Conservation (phyloP, 2,113 vertebrate genomes). For the Suricata suricatta region DNA sequence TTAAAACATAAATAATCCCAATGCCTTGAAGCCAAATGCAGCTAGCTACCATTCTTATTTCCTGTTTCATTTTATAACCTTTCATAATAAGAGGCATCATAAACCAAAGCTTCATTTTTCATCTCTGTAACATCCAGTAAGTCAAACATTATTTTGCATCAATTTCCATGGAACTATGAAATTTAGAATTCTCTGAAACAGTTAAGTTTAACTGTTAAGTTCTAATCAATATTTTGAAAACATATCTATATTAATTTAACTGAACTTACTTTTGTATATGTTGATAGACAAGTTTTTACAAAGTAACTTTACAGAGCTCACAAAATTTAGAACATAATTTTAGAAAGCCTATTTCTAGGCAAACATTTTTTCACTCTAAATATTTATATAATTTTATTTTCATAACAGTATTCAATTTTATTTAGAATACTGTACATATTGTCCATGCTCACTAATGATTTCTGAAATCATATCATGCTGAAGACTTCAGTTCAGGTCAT, state of each 20-base stretch:
- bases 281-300: neutral
- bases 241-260: neutral
- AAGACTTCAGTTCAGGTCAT: neutral
- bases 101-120: neutral
- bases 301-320: neutral
- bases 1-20: neutral
- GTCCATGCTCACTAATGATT: neutral
- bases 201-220: neutral
- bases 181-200: neutral
- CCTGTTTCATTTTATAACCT: neutral
- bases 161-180: neutral
- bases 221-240: neutral
- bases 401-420: neutral
- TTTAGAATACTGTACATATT: neutral
- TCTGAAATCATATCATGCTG: neutral
- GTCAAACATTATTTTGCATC: neutral
- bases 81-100: neutral
- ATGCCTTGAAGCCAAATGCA: neutral
- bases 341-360: neutral
- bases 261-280: neutral
- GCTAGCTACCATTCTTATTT: neutral
- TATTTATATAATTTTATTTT: neutral
- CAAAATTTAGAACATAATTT: neutral
- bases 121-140: neutral
- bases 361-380: neutral